Conservation (phyloP, 2,797 vertebrate genomes). For the Trichosurus vulpecula region DNA sequence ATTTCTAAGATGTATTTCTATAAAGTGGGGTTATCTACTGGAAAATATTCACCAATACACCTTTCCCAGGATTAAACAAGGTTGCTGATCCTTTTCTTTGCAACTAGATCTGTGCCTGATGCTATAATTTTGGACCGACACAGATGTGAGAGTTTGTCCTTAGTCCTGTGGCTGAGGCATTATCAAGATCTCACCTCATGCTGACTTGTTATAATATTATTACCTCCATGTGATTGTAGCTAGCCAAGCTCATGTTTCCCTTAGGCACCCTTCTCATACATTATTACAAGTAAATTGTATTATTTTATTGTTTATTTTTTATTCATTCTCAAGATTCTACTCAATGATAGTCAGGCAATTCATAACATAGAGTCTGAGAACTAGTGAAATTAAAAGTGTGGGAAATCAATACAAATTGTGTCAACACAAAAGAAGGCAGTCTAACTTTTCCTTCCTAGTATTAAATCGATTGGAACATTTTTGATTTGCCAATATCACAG, state of each 20-base stretch:
- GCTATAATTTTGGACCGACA: background rate
- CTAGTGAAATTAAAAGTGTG: background rate
- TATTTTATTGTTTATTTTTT: background rate
- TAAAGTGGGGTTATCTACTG: background rate
- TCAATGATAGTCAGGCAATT: conserved; percentile 1
- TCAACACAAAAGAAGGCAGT: background rate
- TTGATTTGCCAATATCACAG: background rate
- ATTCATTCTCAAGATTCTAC: background rate
- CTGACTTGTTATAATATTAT: too few relatives aligned
- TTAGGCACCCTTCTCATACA: background rate
- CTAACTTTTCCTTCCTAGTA: background rate
- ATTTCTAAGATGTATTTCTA: background rate
- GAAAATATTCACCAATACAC: background rate
- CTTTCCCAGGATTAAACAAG: background rate
- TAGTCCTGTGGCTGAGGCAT: background rate
- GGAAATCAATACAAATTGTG: background rate
- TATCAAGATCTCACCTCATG: accelerated
- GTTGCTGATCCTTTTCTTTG: background rate
- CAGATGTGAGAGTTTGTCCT: background rate
- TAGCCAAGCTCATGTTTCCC: background rate
- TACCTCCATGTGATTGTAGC: too few relatives aligned
- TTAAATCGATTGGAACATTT: conserved; percentile 1
- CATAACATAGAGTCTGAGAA: background rate
- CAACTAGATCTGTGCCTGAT: background rate
- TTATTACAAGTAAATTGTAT: background rate